phyloP scores from a whole-genome alignment of 2,797 vertebrate species.

The Pagetopsis macropterus region DNA sequence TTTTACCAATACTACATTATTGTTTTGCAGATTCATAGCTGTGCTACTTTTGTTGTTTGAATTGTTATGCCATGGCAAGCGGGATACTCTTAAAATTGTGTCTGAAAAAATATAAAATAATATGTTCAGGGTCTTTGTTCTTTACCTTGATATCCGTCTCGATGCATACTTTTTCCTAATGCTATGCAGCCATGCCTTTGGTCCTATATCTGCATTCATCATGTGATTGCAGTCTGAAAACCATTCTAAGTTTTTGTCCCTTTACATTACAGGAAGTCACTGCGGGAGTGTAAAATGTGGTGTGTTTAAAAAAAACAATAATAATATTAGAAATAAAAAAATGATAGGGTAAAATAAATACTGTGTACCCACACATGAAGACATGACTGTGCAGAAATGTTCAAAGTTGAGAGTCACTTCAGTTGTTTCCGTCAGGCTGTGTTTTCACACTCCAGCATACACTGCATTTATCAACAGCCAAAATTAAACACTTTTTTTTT shows the following conservation, averaged over 20 bases:
- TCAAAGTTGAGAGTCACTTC: slow-evolving; percentile 13
- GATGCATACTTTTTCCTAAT: not conserved
- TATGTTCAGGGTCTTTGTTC: not conserved
- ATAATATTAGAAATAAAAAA: not conserved
- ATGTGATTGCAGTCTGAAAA: slow-evolving; percentile 5
- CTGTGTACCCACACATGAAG: not conserved
- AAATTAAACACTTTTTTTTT: slow-evolving; percentile 66
- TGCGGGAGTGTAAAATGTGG: not conserved
- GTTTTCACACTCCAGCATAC: slow-evolving; percentile 37
- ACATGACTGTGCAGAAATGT: slow-evolving; percentile 17
- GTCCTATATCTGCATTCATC: slow-evolving; percentile 9
- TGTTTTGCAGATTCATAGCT: slow-evolving; percentile 12
- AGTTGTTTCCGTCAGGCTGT: slow-evolving; percentile 21
- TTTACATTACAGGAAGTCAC: not conserved
- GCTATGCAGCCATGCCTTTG: slow-evolving; percentile 1
- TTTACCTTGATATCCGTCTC: slow-evolving; percentile 5
- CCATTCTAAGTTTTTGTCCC: not conserved
- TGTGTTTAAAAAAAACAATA: not conserved
- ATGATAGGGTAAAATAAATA: not conserved
- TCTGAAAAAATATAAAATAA: not conserved
- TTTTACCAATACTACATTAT: not conserved
- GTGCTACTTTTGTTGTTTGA: not conserved
- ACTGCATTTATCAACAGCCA: slow-evolving; percentile 51
- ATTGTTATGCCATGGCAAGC: not conserved
- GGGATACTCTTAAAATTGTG: not conserved